Base-by-base conservation (phyloP, 2,888 invertebrate species). In the Uropetala carovei region DNA sequence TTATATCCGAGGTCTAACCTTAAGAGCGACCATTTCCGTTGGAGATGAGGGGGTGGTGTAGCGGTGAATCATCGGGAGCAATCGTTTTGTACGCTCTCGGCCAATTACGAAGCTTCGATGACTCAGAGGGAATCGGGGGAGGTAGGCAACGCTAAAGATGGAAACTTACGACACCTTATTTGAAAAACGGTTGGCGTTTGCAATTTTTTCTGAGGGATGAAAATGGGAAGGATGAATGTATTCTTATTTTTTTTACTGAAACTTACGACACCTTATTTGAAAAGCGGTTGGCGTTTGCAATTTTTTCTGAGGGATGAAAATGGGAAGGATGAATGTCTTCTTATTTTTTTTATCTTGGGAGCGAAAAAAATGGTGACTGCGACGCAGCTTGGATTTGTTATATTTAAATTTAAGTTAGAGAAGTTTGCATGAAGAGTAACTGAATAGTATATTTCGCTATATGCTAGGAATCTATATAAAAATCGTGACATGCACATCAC, bases 41-140 rank as follows among this genome's bases (percentile, higher is more conserved):
- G 75, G 11, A 43, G 60, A 86, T 14, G 89, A 58, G 86, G 30
- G 86, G 27, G 89, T 64, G 89, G 86, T n/a, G 83, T 43, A 30
- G 60, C 30, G 60, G 89, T 89, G 89, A 89, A 68, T 89, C 89
- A 89, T 89, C 64, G 9, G 14, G 89, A 18, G 43, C 30, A 43
- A 89, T 89, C 89, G 86, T 60, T 86, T 86, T 30, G 86, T 60
- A 11, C 59, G 59, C 59, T 86, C 57, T 58, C 59, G 89, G 43
- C 64, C 89, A 89, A 89, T 89, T 89, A 89, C 89, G 89, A 64
- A 43, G 64, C n/a, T 43, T 30, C 60, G 68, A 64, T 89, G 89
- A 89, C 64, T 89, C 89, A 89, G 83, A 56, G 43, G 5, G 43
- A 43, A 1, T 43, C 75, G n/a, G 68, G 22, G 5, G 22, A 13